A percentile compares a stretch with the other conserved stretches of the same genome.
Evolutionary conservation across 2,888 invertebrate species (phyloP).

Genomic region (Cataglyphis cursor): DNA sequence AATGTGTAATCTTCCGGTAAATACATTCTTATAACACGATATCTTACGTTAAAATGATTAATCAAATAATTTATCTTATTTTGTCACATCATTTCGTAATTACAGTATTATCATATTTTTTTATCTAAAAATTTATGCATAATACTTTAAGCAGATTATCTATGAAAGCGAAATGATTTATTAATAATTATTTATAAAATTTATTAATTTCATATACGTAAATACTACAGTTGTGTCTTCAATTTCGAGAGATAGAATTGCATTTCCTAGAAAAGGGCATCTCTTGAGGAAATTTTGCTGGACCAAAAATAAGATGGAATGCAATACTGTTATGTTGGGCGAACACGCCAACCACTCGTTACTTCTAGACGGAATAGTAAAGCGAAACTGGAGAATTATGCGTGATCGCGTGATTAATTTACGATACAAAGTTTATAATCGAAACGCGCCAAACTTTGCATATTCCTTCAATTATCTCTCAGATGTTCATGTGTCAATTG

Average conservation of each 20-base stretch:
- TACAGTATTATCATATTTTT: neutral
- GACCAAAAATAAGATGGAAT: conserved; percentile 47
- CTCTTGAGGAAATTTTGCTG: conserved; percentile 31
- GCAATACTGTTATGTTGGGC: conserved; percentile 42
- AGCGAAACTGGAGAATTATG: conserved; percentile 51
- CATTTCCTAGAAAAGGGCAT: conserved; percentile 13
- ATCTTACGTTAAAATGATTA: neutral
- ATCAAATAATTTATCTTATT: neutral
- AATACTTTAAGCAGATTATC: neutral
- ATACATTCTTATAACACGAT: neutral
- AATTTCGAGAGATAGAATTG: conserved; percentile 11
- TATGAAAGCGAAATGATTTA: neutral
- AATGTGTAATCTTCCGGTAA: neutral
- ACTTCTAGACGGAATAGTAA: conserved; percentile 40
- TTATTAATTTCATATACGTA: neutral
- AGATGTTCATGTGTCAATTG: neutral
- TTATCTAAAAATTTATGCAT: neutral
- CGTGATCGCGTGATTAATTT: conserved; percentile 50
- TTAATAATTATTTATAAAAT: neutral
- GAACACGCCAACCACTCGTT: conserved; percentile 74
- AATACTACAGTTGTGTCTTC: neutral
- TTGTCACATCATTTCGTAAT: neutral
- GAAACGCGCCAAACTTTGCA: conserved; percentile 13
- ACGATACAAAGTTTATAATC: conserved; percentile 46
- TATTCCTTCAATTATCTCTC: conserved; percentile 1